Evolutionary conservation across 2,113 vertebrate species (phyloP), one percentile per base, ranked within the genome.

Genomic region (Oreochromis tanganicae): DNA sequence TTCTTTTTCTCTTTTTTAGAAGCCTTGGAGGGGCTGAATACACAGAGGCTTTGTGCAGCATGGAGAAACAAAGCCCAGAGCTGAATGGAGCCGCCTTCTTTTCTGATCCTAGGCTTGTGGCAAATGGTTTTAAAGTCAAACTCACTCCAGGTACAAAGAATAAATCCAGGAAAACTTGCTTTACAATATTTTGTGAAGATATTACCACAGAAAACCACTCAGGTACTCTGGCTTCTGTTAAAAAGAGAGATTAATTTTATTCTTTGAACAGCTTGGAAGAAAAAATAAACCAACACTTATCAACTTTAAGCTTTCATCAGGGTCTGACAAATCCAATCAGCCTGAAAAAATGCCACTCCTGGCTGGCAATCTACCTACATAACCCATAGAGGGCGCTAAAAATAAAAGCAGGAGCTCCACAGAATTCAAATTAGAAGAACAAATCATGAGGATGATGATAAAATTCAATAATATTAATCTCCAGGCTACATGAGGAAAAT

Each of bases 101-200:
- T 57, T 97, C 97, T 7, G 98, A 99, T 95, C 93, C 96, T 79
- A 97, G 98, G 89, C 97, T 99, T 21, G 95, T 97, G 89, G 97
- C 97, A 83, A 99, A 99, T 87, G 98, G 98, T 16, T 99, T 99
- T 95, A 95, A 95, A 91, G 97, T 99, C 96, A 97, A 94, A 95
- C 82, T 97, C 48, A 95, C 88, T 91, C 96, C 97, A 98, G 98
- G 98, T 99, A 97, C 83, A 92, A 57, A 17, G 14, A 78, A 13
- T 43, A 13, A 9, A 55, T 19, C 32, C 71, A 8, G 27, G 3
- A 52, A 50, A 78, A 52, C 6, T 34, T 29, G 27, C 73, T 78
- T 34, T 10, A 52, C 17, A 50, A 34, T 52, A 32, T 78, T 50
- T 32, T 32, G 29, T 78, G 43, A 48, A 17, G 9, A 78, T 78